Conservation (phyloP, 92 coral and sea anemone species). For the Palythoa caribaeorum region DNA sequence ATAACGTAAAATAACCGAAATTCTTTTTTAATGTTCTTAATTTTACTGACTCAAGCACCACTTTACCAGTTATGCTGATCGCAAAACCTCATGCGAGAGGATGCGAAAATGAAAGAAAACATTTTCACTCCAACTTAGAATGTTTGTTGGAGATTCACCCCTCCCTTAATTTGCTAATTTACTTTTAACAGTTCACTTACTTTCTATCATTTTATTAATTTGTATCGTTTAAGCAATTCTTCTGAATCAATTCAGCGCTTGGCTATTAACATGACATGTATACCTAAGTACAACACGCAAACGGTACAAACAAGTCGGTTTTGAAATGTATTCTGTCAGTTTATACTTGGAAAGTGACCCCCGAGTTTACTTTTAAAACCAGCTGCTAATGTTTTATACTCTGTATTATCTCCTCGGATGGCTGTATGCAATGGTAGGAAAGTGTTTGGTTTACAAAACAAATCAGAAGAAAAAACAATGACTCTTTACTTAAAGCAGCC, state of each 20-base stretch:
- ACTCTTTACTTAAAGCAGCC: slow-evolving; percentile 3
- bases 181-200: background rate
- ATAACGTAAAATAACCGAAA: too few relatives aligned
- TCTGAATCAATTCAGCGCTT: background rate
- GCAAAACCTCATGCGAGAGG: too few relatives aligned
- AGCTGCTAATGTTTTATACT: background rate
- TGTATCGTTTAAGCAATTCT: background rate
- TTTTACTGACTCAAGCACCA: too few relatives aligned
- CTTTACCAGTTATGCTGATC: too few relatives aligned
- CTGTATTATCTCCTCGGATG: background rate
- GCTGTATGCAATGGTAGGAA: background rate
- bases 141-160: background rate
- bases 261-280: too few relatives aligned
- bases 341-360: too few relatives aligned
- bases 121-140: too few relatives aligned
- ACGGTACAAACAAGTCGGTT: background rate
- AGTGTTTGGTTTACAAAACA: background rate
- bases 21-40: too few relatives aligned
- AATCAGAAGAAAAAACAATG: background rate
- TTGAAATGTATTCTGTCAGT: too few relatives aligned
- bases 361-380: too few relatives aligned
- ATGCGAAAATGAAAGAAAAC: too few relatives aligned
- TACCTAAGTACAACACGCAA: background rate
- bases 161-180: background rate
- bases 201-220: background rate